Base-by-base conservation (phyloP, 2,888 invertebrate genomes). In the Ennomos erosarius region DNA sequence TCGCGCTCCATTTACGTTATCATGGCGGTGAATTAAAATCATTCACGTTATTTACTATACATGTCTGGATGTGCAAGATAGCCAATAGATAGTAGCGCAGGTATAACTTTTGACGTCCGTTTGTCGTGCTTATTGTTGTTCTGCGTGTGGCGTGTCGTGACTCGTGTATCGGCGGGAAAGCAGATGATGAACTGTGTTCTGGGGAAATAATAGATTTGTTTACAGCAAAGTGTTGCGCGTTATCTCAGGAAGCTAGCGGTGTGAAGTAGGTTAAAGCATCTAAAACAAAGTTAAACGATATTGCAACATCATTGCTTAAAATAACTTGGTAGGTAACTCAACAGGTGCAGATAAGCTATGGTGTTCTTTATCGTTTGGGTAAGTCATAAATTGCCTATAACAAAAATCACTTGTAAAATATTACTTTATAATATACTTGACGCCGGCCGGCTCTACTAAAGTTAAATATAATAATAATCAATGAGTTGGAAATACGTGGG, bases 1-100 rank as follows among this genome's bases (percentile, higher is more conserved):
- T 88, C 71, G 83, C 87, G 90, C 88, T 90, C 90, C 77, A 90
- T 88, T 90, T 88, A 84, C 83, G 81, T 87, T 89, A 90, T 90
- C 89, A 84, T 78, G 76, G 76, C 78, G 78, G 78, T 81, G 81
- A 87, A 82, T 84, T 84, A 83, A 82, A 85, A 78, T 82, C 79
- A 81, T 78, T 74, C 68, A 78, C 64, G 74, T 78, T 81, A 81
- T 83, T 82, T 81, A 76, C 77, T 74, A 76, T 76, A 26, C 1
- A 3, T n/a, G n/a, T n/a, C n/a, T n/a, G n/a, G n/a, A 75, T 76
- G 65, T 71, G 67, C 70, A 73, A 75, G 78, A 81, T 82, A 78
- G 72, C 71, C 67, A 69, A 74, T 75, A 74, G 74, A 78, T 77
- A 74, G 38, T 36, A 60, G 52, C 60, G 52, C 49, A 44, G 54